Conservation (phyloP, 2,797 vertebrate genomes). For the Eutrigla gurnardus region DNA sequence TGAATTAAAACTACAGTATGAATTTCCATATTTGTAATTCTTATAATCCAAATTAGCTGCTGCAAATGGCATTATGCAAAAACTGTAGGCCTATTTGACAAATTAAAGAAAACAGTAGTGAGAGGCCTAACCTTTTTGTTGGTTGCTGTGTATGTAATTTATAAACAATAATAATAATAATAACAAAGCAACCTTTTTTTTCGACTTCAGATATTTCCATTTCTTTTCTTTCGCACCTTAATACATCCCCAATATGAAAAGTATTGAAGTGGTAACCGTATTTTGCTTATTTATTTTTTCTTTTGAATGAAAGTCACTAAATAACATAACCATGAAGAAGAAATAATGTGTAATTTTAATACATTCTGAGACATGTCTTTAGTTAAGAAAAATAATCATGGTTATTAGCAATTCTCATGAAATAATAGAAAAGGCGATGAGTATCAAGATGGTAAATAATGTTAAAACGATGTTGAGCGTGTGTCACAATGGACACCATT, state of each 20-base stretch:
- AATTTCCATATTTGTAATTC: neutral
- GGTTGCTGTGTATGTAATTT: neutral
- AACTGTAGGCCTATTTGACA: neutral
- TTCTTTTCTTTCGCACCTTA: neutral
- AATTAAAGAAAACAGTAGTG: neutral
- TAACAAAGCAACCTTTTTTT: neutral
- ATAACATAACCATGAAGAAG: no score
- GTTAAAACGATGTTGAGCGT: neutral
- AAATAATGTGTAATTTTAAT: neutral
- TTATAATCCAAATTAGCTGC: neutral
- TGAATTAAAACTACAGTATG: neutral
- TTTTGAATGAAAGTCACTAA: neutral
- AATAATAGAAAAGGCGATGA: neutral
- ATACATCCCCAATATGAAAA: neutral
- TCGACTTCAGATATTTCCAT: neutral
- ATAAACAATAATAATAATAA: neutral
- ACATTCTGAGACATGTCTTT: neutral
- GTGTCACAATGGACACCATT: no score
- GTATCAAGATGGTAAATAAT: neutral
- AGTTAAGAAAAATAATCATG: neutral
- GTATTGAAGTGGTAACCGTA: neutral
- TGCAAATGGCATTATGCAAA: neutral
- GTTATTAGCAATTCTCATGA: neutral
- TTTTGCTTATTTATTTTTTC: neutral
- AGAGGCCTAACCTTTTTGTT: neutral